Conservation (phyloP, 2,113 vertebrate genomes). For the Paradoxurus hermaphroditus region DNA sequence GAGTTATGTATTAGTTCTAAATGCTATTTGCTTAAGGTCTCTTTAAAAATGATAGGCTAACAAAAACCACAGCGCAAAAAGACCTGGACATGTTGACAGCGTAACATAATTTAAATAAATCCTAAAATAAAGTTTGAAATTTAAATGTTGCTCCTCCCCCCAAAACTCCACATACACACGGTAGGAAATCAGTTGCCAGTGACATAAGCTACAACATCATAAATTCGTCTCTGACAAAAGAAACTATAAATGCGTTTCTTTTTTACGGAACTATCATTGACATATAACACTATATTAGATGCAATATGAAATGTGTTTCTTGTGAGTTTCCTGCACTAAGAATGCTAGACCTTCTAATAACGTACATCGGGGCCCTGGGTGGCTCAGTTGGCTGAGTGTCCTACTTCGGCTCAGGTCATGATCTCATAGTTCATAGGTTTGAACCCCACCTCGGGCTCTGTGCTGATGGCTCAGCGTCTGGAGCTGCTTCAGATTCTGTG, state of each 20-base stretch:
- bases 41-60: slow-evolving; percentile 47
- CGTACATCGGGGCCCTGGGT: background rate
- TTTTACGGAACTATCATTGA: background rate
- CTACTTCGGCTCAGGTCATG: too few species aligned
- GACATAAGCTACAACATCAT: slow-evolving; percentile 60
- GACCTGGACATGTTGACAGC: background rate
- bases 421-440: too few species aligned
- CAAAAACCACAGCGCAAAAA: background rate
- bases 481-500: too few species aligned
- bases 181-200: slow-evolving; percentile 64
- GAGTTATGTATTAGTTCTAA: slow-evolving; percentile 33
- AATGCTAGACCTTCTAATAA: slow-evolving; percentile 64
- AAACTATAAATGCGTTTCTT: slow-evolving; percentile 58
- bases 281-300: background rate
- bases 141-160: slow-evolving; percentile 68
- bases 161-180: slow-evolving; percentile 47
- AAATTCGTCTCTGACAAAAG: slow-evolving; percentile 68
- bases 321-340: slow-evolving; percentile 48
- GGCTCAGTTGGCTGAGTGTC: too few species aligned
- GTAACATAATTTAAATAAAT: slow-evolving; percentile 72
- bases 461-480: too few species aligned
- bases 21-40: background rate
- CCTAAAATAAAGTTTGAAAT: slow-evolving; percentile 76
- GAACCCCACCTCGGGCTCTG: too few species aligned
- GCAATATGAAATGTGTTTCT: slow-evolving; percentile 56